Percentiles rank a stretch among this genome's conserved stretches.
These are phyloP conservation scores for Dendrocincla tyrannina DNA, from an alignment of 2,797 vertebrate genomes.

Conservation along the genomic window DNA sequence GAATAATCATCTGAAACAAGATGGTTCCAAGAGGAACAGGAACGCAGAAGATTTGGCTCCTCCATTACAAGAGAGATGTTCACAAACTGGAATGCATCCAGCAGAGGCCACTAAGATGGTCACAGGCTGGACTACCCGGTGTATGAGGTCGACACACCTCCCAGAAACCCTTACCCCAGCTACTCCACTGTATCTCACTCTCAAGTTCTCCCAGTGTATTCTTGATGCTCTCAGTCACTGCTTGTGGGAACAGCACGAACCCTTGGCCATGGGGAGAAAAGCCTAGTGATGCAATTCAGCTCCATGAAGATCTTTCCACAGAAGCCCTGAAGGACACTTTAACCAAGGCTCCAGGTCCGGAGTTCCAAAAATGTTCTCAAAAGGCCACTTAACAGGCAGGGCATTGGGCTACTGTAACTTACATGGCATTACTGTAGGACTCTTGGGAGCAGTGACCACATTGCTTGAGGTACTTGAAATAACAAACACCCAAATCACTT, in stretches of 20 bases:
- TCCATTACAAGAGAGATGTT: background rate
- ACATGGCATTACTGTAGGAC: background rate
- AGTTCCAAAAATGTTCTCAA: background rate
- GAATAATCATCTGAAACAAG: background rate
- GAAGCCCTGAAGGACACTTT: background rate
- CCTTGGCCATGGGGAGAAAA: background rate
- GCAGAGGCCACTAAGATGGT: background rate
- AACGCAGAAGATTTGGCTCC: background rate
- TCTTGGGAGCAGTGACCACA: background rate
- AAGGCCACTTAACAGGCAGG: background rate
- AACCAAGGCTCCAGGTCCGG: background rate
- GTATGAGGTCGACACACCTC: background rate
- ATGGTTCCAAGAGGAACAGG: background rate
- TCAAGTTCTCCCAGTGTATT: background rate
- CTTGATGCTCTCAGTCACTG: background rate
- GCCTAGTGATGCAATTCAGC: background rate
- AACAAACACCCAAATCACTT: background rate
- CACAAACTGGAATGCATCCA: background rate
- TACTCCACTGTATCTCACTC: background rate
- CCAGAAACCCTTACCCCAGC: background rate
- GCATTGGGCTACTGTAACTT: background rate
- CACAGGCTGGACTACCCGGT: background rate
- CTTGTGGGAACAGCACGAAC: background rate
- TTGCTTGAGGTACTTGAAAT: background rate
- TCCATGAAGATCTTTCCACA: background rate